phyloP scores from a whole-genome alignment of 2,113 vertebrate species.

The Xenopus tropicalis region UCB_Xtro_10.0 CM004448.2:138079001-138079500 shows the following conservation, averaged over 20 bases:
- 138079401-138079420: slow-evolving; percentile 93
- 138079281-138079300: too few species aligned
- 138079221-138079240: not conserved
- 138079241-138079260: too few species aligned
- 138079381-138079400: slow-evolving; percentile 60
- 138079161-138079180: slow-evolving; percentile 92
- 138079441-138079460: slow-evolving; percentile 85
- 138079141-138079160: slow-evolving; percentile 99
- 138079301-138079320: too few species aligned
- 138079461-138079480: slow-evolving; percentile 93
- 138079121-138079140: slow-evolving; percentile 40
- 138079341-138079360: not conserved
- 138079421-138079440: slow-evolving; percentile 81
- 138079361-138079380: not conserved
- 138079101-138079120: too few species aligned
- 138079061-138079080: too few species aligned
- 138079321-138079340: too few species aligned
- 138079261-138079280: too few species aligned
- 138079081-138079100: too few species aligned
- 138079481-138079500: slow-evolving; percentile 92
- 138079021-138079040: too few species aligned
- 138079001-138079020: too few species aligned
- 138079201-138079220: slow-evolving; percentile 74
- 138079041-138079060: too few species aligned
- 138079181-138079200: slow-evolving; percentile 93